These are phyloP conservation scores for Drosophila prosaltans DNA, from an alignment of 1,140 invertebrate genomes.

Conservation along the genomic window DNA sequence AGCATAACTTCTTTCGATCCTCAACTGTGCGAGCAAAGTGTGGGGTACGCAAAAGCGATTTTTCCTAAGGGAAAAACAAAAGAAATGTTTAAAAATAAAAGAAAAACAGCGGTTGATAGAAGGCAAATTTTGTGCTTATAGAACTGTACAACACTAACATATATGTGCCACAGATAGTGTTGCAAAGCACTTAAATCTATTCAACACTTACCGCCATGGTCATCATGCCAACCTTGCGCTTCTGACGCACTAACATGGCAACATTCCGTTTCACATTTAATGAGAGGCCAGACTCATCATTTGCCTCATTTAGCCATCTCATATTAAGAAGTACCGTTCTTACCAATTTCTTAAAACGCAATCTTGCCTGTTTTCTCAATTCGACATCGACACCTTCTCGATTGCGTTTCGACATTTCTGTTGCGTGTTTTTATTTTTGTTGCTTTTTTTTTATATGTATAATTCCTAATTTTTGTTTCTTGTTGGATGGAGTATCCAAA, in stretches of 20 bases:
- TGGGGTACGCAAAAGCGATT: constrained; percentile 48
- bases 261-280: constrained; percentile 75
- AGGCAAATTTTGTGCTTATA: too few species aligned
- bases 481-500: neutral
- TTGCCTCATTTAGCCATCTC: constrained; percentile 54
- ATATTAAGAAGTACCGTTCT: constrained; percentile 51
- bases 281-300: constrained; percentile 57
- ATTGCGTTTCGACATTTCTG: constrained; percentile 39
- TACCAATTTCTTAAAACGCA: constrained; percentile 59
- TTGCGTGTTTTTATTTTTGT: too few species aligned
- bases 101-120: too few species aligned
- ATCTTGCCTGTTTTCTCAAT: constrained; percentile 28
- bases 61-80: constrained; percentile 48
- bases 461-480: neutral
- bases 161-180: too few species aligned
- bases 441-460: too few species aligned
- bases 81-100: too few species aligned
- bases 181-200: neutral
- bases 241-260: constrained; percentile 63
- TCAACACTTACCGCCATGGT: constrained; percentile 62
- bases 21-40: constrained; percentile 43
- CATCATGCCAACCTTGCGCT: constrained; percentile 66
- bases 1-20: constrained; percentile 61
- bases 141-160: too few species aligned
- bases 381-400: constrained; percentile 37